Conservation (phyloP, 2,797 vertebrate genomes). For the Takifugu rubripes region DNA sequence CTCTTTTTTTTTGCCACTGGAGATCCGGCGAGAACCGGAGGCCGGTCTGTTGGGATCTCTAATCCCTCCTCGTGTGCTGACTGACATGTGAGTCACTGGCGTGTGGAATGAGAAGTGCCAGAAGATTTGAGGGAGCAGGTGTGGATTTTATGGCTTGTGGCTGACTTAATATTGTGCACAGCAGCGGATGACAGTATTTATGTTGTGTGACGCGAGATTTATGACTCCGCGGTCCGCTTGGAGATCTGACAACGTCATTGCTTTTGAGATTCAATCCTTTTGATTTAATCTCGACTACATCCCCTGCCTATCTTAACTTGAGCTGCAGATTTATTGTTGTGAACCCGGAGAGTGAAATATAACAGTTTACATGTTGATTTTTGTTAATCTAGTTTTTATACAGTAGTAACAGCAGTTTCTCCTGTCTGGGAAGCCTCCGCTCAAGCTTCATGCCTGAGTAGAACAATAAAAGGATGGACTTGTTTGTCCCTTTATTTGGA, state of each 20-base stretch:
- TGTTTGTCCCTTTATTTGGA: too few relatives aligned
- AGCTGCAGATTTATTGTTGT: not conserved
- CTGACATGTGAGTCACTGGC: conserved; percentile 16
- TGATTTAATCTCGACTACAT: conserved; percentile 6
- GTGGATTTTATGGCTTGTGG: conserved; percentile 51
- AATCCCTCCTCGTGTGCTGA: not conserved
- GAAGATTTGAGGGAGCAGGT: conserved; percentile 33
- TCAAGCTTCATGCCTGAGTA: too few relatives aligned
- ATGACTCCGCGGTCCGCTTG: conserved; percentile 6
- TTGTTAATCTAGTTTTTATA: not conserved
- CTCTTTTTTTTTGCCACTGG: conserved; percentile 4
- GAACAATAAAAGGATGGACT: too few relatives aligned
- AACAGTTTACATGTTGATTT: not conserved
- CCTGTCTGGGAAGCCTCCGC: too few relatives aligned
- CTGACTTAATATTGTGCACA: conserved; percentile 39
- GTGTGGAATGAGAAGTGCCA: conserved; percentile 31
- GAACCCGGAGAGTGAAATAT: not conserved
- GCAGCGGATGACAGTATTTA: conserved; percentile 28
- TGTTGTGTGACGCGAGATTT: conserved; percentile 30
- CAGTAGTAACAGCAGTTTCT: too few relatives aligned
- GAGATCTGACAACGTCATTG: conserved; percentile 17
- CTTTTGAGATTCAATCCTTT: conserved; percentile 17
- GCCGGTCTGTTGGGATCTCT: conserved; percentile 17
- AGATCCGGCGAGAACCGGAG: conserved; percentile 1
- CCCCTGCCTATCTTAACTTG: not conserved